Evolutionary conservation across 2,113 vertebrate species (phyloP), one percentile per base, ranked within the genome.

Genomic region (Platichthys stellatus): DNA sequence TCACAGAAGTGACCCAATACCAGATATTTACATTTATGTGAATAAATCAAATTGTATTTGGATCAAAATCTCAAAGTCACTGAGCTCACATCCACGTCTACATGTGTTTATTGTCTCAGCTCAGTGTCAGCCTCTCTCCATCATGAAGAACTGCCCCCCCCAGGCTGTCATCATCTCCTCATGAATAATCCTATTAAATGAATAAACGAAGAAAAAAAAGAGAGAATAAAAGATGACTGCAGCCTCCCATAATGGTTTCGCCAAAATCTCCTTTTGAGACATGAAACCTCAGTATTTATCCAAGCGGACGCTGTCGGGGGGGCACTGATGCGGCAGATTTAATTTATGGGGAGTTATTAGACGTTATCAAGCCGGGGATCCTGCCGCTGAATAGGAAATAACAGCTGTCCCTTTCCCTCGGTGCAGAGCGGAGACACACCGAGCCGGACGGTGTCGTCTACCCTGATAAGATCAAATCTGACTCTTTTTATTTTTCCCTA

Each of bases 141-240:
- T 43, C 40, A 13, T 13, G 40, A 43, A 43, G 11, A 43, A 0
- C 40, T 43, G 3, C 11, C 40, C 40, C 10, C 40, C 10, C 40
- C 20, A 61, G 28, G 1, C 58, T 60, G 58, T 26, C 58, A 60
- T 31, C 58, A 7, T 24, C 47, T 31, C 66, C 77, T 87, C 78
- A 77, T 90, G 88, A 88, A 90, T 92, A 89, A 92, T 88, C 87
- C 80, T 81, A 89, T 87, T 90, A 84, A 81, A 90, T 74, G 75
- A 91, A 89, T 85, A 85, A 89, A 85, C 72, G 64, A 6, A 4
- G 28, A 7, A 43, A 74, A 61, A 69, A 60, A 47, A 70, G 57
- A 72, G 35, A n/a, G 35, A n/a, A 59, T 54, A 75, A 73, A 31
- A 54, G 59, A 83, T 83, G 72, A 78, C 81, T 73, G 26, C 72